Conservation (phyloP, 30 jellyfish, hydroid and myxozoan genomes). For the Hydractinia symbiolongicarpus region DNA sequence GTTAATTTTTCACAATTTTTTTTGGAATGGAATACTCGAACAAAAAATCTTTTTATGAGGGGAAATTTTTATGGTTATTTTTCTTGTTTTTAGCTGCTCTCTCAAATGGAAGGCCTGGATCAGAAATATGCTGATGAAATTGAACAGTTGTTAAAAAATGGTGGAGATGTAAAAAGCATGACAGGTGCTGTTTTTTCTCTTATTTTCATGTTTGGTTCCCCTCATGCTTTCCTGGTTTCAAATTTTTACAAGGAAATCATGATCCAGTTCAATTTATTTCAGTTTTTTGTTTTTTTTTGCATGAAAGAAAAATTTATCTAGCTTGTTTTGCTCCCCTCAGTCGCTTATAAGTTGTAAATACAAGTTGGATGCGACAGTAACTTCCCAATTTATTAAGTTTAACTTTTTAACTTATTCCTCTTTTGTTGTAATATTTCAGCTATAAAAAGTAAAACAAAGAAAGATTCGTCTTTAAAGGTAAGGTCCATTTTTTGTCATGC, state of each 20-base stretch:
- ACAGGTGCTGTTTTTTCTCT: too few relatives aligned
- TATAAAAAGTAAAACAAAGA: not conserved
- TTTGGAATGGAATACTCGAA: too few relatives aligned
- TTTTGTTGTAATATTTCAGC: not conserved
- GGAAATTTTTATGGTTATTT: not conserved
- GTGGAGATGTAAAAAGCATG: not conserved
- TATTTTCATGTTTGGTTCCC: too few relatives aligned
- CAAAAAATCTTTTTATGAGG: too few relatives aligned
- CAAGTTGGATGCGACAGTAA: not conserved
- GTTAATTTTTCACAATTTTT: too few relatives aligned
- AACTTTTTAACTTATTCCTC: not conserved
- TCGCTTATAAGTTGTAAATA: not conserved
- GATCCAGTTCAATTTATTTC: too few relatives aligned
- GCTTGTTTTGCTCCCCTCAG: not conserved
- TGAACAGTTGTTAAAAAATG: not conserved
- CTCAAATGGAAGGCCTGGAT: conserved; percentile 12
- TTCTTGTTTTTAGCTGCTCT: not conserved
- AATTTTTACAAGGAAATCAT: too few relatives aligned
- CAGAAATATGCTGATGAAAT: conserved; percentile 21
- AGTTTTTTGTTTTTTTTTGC: too few relatives aligned
- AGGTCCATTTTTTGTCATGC: too few relatives aligned
- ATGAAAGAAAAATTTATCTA: too few relatives aligned
- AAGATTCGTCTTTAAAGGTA: not conserved
- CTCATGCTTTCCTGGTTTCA: too few relatives aligned
- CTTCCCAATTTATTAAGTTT: not conserved